A percentile compares a stretch with the other conserved stretches of the same genome.
phyloP scores from a whole-genome alignment of 2,888 invertebrate genomes.

The Synanthedon vespiformis region DNA sequence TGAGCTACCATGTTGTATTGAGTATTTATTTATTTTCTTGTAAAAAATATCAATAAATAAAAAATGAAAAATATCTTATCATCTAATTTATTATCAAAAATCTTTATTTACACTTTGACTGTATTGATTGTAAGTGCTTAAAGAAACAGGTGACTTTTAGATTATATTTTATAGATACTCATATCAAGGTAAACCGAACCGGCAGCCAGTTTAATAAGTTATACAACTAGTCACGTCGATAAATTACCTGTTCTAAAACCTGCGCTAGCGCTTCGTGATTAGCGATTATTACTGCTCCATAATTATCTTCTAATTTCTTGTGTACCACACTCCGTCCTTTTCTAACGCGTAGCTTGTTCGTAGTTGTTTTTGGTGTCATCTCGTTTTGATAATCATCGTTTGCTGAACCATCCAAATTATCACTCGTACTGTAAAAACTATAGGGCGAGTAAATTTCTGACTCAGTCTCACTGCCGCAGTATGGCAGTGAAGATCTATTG shows the following conservation, averaged over 20 bases:
- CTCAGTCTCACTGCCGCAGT: conserved; percentile 86
- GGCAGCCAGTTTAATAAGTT: not conserved
- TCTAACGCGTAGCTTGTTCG: conserved; percentile 78
- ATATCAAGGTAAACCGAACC: not conserved
- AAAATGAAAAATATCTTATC: too few species aligned
- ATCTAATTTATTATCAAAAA: not conserved
- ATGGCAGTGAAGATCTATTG: conserved; percentile 78
- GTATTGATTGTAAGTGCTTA: not conserved
- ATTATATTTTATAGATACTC: not conserved
- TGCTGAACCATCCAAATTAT: conserved; percentile 58
- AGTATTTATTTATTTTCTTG: too few species aligned
- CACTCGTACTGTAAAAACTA: conserved; percentile 77
- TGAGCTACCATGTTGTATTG: too few species aligned
- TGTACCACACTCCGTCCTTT: conserved; percentile 87
- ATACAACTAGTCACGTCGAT: conserved; percentile 11
- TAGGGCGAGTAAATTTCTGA: conserved; percentile 87
- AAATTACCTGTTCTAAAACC: conserved; percentile 84
- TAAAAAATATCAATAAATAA: too few species aligned
- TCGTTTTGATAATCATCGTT: conserved; percentile 59
- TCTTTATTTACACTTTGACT: not conserved
- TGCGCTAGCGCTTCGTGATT: conserved; percentile 92
- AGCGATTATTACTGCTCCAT: conserved; percentile 89
- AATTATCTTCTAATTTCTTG: conserved; percentile 89
- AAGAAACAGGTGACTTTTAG: not conserved
- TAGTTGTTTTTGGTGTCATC: conserved; percentile 58